phyloP scores from a whole-genome alignment of 2,888 invertebrate genomes.

The Clusia tigrina region DNA sequence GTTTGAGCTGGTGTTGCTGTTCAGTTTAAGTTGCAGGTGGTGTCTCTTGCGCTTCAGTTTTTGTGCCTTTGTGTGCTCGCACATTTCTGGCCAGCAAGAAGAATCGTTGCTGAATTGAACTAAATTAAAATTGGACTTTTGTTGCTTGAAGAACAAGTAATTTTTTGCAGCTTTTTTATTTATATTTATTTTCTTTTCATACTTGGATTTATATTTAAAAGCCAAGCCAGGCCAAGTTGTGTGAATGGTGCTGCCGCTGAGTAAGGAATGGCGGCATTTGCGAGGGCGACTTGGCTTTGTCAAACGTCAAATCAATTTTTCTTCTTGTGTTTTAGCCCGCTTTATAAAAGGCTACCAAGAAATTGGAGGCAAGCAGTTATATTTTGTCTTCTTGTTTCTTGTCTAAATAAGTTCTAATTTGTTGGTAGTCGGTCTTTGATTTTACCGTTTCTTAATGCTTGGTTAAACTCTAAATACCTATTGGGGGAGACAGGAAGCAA shows the following conservation, averaged over 20 bases:
- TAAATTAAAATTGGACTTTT: conserved; percentile 15
- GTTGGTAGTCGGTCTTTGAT: no score
- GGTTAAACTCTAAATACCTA: no score
- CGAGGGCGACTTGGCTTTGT: neutral
- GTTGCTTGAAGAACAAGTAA: neutral
- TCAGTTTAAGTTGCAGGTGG: conserved; percentile 4
- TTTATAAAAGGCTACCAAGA: no score
- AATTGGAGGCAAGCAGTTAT: no score
- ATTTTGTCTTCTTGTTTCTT: no score
- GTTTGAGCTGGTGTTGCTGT: neutral
- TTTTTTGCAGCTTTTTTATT: neutral
- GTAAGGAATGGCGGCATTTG: neutral
- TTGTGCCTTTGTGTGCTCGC: neutral
- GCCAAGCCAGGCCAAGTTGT: neutral
- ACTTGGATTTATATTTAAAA: neutral
- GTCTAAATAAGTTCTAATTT: no score
- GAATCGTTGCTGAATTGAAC: conserved; percentile 22
- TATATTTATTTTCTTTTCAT: neutral
- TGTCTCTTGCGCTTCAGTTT: neutral
- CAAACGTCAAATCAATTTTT: neutral
- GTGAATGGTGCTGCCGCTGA: neutral
- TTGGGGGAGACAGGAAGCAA: no score
- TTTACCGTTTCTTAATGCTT: no score
- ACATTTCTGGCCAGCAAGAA: neutral
- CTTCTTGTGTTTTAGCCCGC: neutral